Evolutionary conservation across 2,113 vertebrate species (phyloP).

Genomic region (Anas platyrhynchos): DNA sequence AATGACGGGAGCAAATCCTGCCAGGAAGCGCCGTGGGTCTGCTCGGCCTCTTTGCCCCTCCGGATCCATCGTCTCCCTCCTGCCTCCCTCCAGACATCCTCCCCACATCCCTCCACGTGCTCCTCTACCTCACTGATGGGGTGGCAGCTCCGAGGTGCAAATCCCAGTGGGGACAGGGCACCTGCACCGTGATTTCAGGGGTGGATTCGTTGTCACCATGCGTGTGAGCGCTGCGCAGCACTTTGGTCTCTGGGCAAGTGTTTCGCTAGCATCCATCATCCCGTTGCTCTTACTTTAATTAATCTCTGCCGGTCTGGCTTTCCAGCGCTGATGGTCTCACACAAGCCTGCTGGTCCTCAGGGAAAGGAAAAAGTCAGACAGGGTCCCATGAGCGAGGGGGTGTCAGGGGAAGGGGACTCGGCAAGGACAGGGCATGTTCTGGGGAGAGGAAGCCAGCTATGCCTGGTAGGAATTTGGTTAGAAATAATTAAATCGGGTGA

Average conservation of each 20-base stretch:
- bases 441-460: not conserved
- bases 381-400: rapidly evolving
- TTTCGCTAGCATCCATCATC: not conserved
- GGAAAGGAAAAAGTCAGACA: not conserved
- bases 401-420: not conserved
- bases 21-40: not conserved
- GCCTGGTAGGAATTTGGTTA: not conserved
- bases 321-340: not conserved
- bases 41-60: not conserved
- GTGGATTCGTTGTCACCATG: not conserved
- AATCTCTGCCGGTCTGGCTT: constrained; percentile 12
- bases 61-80: not conserved
- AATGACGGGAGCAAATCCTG: constrained; percentile 5
- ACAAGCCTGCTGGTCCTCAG: not conserved
- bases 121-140: not conserved
- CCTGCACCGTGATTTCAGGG: not conserved
- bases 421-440: not conserved
- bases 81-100: not conserved
- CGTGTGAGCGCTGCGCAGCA: not conserved
- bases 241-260: not conserved
- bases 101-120: not conserved
- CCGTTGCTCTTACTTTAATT: constrained; percentile 22
- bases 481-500: not conserved
- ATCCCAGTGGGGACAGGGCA: not conserved
- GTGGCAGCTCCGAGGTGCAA: not conserved